phyloP scores from a whole-genome alignment of 2,888 invertebrate species.

The Chamaedrilus cognettii region DNA sequence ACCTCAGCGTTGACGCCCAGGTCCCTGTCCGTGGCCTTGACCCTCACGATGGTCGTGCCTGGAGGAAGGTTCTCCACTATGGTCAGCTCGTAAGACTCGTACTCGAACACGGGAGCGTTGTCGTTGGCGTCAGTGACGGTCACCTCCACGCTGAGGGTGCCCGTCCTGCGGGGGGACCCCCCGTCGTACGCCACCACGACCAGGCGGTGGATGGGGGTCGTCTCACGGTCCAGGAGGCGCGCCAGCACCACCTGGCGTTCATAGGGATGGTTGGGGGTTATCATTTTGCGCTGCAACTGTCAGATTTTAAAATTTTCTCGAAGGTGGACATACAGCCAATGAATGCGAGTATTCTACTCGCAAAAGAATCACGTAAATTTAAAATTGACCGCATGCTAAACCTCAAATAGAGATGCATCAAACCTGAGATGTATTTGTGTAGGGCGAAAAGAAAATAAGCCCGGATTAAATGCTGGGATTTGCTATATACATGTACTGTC shows the following conservation, averaged over 20 bases:
- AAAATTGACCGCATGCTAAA: too few species aligned
- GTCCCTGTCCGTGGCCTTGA: constrained; percentile 37
- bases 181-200: constrained; percentile 88
- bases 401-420: too few species aligned
- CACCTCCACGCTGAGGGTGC: constrained; percentile 27
- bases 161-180: constrained; percentile 65
- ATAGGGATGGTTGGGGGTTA: too few species aligned
- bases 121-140: constrained; percentile 34
- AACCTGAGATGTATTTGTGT: too few species aligned
- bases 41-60: constrained; percentile 26
- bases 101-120: constrained; percentile 32
- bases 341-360: too few species aligned
- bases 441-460: too few species aligned
- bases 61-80: constrained; percentile 24
- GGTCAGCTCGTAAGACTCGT: constrained; percentile 30
- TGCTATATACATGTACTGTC: too few species aligned
- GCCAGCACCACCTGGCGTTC: constrained; percentile 24
- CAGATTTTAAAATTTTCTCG: too few species aligned
- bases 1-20: constrained; percentile 36
- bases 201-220: constrained; percentile 65
- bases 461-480: too few species aligned
- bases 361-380: too few species aligned
- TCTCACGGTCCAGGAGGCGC: constrained; percentile 34
- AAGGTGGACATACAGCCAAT: too few species aligned
- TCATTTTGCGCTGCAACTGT: too few species aligned